Conservation (phyloP, 2,113 vertebrate species). For the Myotis brandtii region DNA sequence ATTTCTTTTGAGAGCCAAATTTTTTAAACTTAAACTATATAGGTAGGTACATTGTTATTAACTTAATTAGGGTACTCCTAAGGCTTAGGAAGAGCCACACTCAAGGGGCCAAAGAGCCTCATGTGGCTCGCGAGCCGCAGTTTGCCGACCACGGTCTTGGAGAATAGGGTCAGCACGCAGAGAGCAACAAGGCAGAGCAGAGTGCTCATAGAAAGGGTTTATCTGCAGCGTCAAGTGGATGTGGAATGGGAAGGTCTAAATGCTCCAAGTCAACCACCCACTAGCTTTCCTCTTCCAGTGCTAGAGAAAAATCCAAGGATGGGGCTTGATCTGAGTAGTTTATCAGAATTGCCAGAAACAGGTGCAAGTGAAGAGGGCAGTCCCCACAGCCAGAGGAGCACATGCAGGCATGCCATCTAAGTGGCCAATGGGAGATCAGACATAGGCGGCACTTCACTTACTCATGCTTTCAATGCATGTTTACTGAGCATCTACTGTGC, state of each 20-base stretch:
- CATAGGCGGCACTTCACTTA: not conserved
- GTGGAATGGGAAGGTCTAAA: not conserved
- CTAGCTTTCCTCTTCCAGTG: not conserved
- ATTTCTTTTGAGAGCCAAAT: no score
- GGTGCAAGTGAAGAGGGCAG: not conserved
- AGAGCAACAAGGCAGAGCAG: not conserved
- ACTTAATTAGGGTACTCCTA: no score
- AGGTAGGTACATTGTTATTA: no score
- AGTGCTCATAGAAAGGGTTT: not conserved
- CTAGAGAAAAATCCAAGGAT: constrained; percentile 25
- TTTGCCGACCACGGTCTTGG: not conserved
- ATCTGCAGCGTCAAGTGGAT: not conserved
- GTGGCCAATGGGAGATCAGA: not conserved
- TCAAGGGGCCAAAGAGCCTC: no score
- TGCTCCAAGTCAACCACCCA: not conserved
- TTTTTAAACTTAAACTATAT: no score
- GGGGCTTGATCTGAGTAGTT: not conserved
- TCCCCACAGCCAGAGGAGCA: not conserved
- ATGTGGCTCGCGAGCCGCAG: no score
- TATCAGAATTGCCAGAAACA: not conserved
- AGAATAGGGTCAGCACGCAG: not conserved
- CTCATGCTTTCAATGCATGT: not conserved
- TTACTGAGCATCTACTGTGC: not conserved
- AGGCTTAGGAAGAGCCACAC: no score
- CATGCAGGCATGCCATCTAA: not conserved